A percentile compares a stretch with the other conserved stretches of the same genome.
These are phyloP conservation scores for Drosophila jambulina DNA, from an alignment of 1,140 invertebrate genomes.

Conservation along the genomic window DNA sequence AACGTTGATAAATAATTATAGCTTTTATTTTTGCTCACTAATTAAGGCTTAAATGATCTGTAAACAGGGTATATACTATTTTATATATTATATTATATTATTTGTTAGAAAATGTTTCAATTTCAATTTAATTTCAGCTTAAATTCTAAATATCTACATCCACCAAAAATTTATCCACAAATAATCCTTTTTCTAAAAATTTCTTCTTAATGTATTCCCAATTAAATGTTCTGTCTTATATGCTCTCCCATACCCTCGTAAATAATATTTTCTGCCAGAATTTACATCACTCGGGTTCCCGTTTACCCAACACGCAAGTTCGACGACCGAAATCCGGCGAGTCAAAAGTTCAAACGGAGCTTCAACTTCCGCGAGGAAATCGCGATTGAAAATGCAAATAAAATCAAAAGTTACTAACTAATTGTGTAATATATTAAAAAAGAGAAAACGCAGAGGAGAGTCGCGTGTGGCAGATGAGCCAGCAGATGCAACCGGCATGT, in stretches of 20 bases:
- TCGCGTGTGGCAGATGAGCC: slow-evolving; percentile 68
- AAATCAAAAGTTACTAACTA: slow-evolving; percentile 61
- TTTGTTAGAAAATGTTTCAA: too few species aligned
- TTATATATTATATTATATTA: too few species aligned
- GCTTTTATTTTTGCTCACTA: background rate
- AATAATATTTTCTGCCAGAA: slow-evolving; percentile 3
- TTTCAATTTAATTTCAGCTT: too few species aligned
- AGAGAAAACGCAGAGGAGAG: slow-evolving; percentile 61
- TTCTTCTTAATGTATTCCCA: background rate
- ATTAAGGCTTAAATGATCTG: background rate
- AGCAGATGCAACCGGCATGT: slow-evolving; percentile 16
- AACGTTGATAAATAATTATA: too few species aligned
- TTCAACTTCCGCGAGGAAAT: slow-evolving; percentile 66
- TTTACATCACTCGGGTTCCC: slow-evolving; percentile 13
- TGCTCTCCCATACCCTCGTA: background rate
- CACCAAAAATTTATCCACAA: background rate
- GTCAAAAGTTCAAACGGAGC: slow-evolving; percentile 64
- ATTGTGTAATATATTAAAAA: slow-evolving; percentile 73
- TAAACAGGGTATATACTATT: too few species aligned
- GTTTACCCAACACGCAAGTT: slow-evolving; percentile 17
- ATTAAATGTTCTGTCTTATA: background rate
- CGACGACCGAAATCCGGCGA: slow-evolving; percentile 55
- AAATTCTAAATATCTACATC: too few species aligned
- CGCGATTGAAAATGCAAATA: slow-evolving; percentile 71
- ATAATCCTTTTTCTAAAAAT: background rate